Percentiles rank a stretch among this genome's conserved stretches.
phyloP scores from a whole-genome alignment of 2,888 invertebrate species.

The Keiferia lycopersicella region DNA sequence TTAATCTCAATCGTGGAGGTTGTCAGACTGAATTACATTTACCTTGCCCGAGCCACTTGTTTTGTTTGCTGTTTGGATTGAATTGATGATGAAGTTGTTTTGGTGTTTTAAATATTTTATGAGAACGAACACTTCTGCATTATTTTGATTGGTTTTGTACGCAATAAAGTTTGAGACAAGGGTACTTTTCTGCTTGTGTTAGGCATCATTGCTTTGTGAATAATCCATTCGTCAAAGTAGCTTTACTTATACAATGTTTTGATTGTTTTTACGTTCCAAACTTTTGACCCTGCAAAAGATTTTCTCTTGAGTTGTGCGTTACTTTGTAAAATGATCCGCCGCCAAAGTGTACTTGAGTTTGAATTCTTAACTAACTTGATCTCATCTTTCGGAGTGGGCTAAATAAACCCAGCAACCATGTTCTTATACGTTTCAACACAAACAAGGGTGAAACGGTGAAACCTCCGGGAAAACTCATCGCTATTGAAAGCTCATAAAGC shows the following conservation, averaged over 20 bases:
- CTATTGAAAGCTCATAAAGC: constrained; percentile 12
- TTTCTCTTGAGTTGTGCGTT: not conserved
- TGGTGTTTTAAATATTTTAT: constrained; percentile 16
- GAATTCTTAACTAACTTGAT: not conserved
- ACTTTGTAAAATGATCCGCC: not conserved
- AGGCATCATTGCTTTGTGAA: not conserved
- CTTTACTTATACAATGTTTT: not conserved
- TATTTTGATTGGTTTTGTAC: constrained; percentile 16
- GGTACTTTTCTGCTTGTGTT: constrained; percentile 8
- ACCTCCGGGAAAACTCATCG: constrained; percentile 5
- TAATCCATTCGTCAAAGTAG: not conserved
- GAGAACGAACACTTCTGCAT: constrained; percentile 10
- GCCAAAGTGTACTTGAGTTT: not conserved
- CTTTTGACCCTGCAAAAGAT: not conserved
- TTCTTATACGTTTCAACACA: not conserved
- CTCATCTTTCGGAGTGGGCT: too few relatives aligned
- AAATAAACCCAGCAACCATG: too few relatives aligned
- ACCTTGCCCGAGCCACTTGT: constrained; percentile 37
- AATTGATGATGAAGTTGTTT: constrained; percentile 16
- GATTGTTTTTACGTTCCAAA: not conserved
- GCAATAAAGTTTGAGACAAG: not conserved
- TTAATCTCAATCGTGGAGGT: constrained; percentile 63
- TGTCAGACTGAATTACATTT: constrained; percentile 62
- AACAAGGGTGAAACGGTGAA: constrained; percentile 11
- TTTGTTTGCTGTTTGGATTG: constrained; percentile 16